These are phyloP conservation scores for Microctonus aethiopoides DNA, from an alignment of 2,888 invertebrate species.

Conservation along the genomic window DNA sequence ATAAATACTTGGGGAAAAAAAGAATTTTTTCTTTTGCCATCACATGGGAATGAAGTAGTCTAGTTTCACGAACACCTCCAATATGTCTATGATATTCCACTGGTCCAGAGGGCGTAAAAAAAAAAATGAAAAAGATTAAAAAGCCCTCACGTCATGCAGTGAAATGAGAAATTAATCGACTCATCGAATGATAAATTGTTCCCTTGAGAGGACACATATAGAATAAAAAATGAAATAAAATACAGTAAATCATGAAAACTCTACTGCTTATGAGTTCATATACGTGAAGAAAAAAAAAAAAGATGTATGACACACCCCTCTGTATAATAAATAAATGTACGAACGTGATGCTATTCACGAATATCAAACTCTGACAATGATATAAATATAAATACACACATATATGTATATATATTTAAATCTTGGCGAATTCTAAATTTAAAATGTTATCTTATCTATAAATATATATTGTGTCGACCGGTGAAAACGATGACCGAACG, in stretches of 20 bases:
- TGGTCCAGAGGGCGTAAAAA: not conserved
- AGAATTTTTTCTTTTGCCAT: not conserved
- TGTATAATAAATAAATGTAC: not conserved
- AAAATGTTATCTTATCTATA: not conserved
- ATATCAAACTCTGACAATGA: not conserved
- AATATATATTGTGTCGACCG: not conserved
- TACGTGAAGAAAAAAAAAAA: not conserved
- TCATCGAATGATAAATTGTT: slow-evolving; percentile 15
- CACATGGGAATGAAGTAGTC: not conserved
- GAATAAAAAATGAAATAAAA: not conserved
- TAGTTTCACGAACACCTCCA: not conserved
- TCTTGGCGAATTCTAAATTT: not conserved
- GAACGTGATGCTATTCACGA: not conserved
- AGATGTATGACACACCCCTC: not conserved
- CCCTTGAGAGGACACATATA: not conserved
- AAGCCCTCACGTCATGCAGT: not conserved
- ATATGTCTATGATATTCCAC: not conserved
- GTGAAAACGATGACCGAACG: not conserved
- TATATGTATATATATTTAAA: not conserved
- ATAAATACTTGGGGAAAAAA: not conserved
- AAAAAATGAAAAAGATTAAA: not conserved
- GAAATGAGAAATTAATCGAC: slow-evolving; percentile 17
- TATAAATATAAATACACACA: too few species aligned
- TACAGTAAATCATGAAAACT: not conserved
- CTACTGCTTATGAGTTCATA: not conserved